phyloP scores from a whole-genome alignment of 2,888 invertebrate genomes.

The Drosophila borealis region DNA sequence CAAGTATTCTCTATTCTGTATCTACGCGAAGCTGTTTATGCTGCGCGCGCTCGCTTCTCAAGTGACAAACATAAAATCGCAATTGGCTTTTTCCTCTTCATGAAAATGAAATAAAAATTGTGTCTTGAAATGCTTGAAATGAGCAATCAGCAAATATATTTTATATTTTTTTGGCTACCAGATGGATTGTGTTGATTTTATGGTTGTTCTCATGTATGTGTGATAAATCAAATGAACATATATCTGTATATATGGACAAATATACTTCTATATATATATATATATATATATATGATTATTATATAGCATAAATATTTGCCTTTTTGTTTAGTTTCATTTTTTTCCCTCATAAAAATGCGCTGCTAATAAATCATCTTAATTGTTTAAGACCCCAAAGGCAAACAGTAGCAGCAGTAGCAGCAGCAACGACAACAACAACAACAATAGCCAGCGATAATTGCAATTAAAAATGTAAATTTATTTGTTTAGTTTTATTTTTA shows the following conservation, averaged over 20 bases:
- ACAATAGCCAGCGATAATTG: constrained; percentile 71
- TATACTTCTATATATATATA: constrained; percentile 24
- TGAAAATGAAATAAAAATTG: constrained; percentile 29
- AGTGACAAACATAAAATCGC: constrained; percentile 69
- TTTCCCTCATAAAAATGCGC: constrained; percentile 68
- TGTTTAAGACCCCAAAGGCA: constrained; percentile 75
- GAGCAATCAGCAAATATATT: constrained; percentile 50
- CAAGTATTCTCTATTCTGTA: constrained; percentile 32
- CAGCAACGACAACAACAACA: constrained; percentile 42
- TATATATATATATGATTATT: constrained; percentile 40
- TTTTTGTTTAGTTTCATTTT: constrained; percentile 30
- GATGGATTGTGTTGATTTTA: constrained; percentile 60
- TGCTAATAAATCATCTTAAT: constrained; percentile 75
- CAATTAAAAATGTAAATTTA: constrained; percentile 81
- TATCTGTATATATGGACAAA: constrained; percentile 29
- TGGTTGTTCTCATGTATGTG: constrained; percentile 45
- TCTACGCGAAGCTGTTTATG: constrained; percentile 27
- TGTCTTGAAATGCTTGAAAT: constrained; percentile 54
- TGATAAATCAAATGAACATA: constrained; percentile 64
- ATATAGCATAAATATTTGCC: constrained; percentile 68
- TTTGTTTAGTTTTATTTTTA: constrained; percentile 76
- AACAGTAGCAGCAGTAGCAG: constrained; percentile 64
- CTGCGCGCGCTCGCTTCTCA: constrained; percentile 18
- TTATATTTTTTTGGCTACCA: constrained; percentile 19
- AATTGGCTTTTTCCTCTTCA: constrained; percentile 62